Evolutionary conservation across 92 coral and sea anemone genomes (phyloP).

Genomic region (Bergia sp.): DNA sequence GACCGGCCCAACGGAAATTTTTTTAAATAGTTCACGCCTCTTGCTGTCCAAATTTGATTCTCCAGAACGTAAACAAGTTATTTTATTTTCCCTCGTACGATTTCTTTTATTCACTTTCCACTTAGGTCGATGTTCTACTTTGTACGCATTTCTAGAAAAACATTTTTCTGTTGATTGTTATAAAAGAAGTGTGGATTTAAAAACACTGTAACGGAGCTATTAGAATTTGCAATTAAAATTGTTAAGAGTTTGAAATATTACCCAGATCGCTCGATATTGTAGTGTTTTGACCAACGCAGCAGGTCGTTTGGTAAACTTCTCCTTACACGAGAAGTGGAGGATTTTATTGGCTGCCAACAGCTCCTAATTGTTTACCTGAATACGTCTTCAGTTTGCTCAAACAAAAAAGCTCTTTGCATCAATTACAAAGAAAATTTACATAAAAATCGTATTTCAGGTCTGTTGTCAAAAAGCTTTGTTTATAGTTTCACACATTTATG

Average conservation of each 20-base stretch:
- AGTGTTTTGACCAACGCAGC: neutral
- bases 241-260: neutral
- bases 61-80: neutral
- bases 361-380: neutral
- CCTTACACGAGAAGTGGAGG: neutral
- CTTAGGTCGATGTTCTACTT: neutral
- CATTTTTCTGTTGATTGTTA: neutral
- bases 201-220: neutral
- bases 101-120: no score
- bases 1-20: neutral
- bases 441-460: constrained; percentile 28
- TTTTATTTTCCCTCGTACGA: no score
- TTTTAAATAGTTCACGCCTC: neutral
- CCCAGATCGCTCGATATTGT: neutral
- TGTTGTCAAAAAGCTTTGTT: constrained; percentile 44
- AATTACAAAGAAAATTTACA: constrained; percentile 23
- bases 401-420: constrained; percentile 5
- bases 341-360: constrained; percentile 4
- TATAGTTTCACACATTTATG: constrained; percentile 34
- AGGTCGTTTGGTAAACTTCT: neutral
- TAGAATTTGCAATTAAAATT: constrained; percentile 18
- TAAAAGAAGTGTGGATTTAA: neutral
- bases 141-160: neutral
- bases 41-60: neutral
- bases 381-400: neutral